Percentiles rank a stretch among this genome's conserved stretches.
These are phyloP conservation scores for Miniopterus natalensis DNA, from an alignment of 2,113 vertebrate species.

Conservation along the genomic window DNA sequence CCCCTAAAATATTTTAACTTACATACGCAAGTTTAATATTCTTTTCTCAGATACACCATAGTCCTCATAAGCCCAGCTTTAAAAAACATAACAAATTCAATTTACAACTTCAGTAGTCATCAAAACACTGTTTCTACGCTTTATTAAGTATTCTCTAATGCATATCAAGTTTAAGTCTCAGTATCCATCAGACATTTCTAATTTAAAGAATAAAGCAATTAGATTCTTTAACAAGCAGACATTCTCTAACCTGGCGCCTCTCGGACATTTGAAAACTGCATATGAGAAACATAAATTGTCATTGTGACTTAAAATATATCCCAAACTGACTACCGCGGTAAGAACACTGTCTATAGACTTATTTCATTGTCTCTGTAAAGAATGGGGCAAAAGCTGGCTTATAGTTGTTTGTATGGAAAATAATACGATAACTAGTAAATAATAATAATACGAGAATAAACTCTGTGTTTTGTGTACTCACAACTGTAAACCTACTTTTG, in stretches of 20 bases:
- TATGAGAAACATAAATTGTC: conserved; percentile 48
- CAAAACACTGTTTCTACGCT: conserved; percentile 46
- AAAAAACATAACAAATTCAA: conserved; percentile 34
- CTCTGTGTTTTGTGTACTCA: neutral
- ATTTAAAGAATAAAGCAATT: conserved; percentile 64
- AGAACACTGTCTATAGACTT: neutral
- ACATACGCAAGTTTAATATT: conserved; percentile 6
- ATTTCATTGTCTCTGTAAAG: neutral
- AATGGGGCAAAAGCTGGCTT: neutral
- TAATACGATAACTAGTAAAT: neutral
- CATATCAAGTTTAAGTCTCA: conserved; percentile 66
- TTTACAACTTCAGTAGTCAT: conserved; percentile 41
- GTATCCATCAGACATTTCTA: conserved; percentile 48
- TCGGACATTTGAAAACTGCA: neutral
- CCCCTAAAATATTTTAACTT: conserved; percentile 51
- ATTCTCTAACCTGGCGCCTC: conserved; percentile 18
- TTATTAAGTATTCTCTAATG: conserved; percentile 59
- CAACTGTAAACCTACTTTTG: neutral
- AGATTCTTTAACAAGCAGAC: conserved; percentile 36
- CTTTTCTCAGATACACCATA: conserved; percentile 21
- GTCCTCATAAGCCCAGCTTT: conserved; percentile 8
- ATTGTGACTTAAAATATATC: conserved; percentile 28
- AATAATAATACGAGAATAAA: neutral
- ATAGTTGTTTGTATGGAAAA: neutral
- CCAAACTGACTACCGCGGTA: neutral